A percentile compares a stretch with the other conserved stretches of the same genome.
Evolutionary conservation across 2,888 invertebrate genomes (phyloP).

Genomic region (Drosophila sordidula): DNA sequence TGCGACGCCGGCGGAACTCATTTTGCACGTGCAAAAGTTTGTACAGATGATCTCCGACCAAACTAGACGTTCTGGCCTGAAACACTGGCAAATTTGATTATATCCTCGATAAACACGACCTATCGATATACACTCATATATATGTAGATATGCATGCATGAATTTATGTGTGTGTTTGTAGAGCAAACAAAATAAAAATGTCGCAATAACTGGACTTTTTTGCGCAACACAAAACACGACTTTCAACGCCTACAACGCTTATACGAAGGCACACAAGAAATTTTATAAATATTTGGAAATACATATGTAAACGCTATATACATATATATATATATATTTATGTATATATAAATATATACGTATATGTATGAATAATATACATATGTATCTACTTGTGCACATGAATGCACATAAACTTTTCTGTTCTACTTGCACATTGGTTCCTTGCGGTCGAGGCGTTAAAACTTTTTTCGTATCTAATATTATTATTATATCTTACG

Average conservation of each 20-base stretch:
- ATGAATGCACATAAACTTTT: constrained; percentile 37
- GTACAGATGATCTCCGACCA: constrained; percentile 56
- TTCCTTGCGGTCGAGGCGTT: neutral
- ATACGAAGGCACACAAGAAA: neutral
- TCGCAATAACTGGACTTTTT: constrained; percentile 55
- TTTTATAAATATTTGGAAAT: constrained; percentile 3
- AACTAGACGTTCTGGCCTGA: constrained; percentile 53
- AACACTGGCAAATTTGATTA: constrained; percentile 35
- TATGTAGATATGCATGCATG: constrained; percentile 1
- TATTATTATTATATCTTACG: constrained; percentile 36
- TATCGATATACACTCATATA: constrained; percentile 41
- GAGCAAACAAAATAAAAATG: constrained; percentile 51
- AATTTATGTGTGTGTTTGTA: constrained; percentile 17
- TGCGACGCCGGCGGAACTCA: constrained; percentile 70
- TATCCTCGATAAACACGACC: constrained; percentile 49
- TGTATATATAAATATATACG: constrained; percentile 9
- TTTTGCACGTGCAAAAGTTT: constrained; percentile 65
- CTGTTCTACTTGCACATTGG: constrained; percentile 16
- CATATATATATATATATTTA: constrained; percentile 7
- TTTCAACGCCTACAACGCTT: constrained; percentile 1
- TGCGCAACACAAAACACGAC: constrained; percentile 37
- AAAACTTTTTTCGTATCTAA: neutral
- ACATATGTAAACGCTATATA: constrained; percentile 2
- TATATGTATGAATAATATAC: constrained; percentile 8
- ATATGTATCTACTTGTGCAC: constrained; percentile 26